These are phyloP conservation scores for Eupithecia dodoneata DNA, from an alignment of 2,888 invertebrate genomes.

Conservation along the genomic window DNA sequence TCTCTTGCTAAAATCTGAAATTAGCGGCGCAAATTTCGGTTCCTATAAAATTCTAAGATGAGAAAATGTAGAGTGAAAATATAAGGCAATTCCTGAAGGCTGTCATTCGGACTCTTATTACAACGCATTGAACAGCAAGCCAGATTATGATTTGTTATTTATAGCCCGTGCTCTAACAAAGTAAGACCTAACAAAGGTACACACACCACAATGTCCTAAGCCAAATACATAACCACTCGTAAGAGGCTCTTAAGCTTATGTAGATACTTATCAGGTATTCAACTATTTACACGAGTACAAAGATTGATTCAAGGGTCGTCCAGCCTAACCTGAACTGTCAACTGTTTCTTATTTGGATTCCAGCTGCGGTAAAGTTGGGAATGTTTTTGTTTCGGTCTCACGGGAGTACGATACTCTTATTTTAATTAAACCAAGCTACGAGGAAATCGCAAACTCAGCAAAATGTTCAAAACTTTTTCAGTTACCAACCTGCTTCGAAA, in stretches of 20 bases:
- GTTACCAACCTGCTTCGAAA: slow-evolving; percentile 18
- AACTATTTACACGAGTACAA: slow-evolving; percentile 6
- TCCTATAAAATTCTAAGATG: neutral
- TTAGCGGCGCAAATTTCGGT: neutral
- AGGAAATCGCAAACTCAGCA: slow-evolving; percentile 15
- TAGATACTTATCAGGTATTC: slow-evolving; percentile 6
- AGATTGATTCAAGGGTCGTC: slow-evolving; percentile 14
- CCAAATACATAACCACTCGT: neutral
- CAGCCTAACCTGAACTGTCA: slow-evolving; percentile 12
- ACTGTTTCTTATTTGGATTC: slow-evolving; percentile 11
- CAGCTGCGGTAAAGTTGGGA: slow-evolving; percentile 12
- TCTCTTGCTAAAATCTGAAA: neutral
- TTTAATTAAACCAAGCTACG: slow-evolving; percentile 20
- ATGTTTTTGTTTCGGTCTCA: slow-evolving; percentile 15
- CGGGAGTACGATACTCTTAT: slow-evolving; percentile 9
- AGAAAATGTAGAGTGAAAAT: neutral
- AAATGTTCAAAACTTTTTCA: slow-evolving; percentile 20
- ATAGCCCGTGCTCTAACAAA: neutral
- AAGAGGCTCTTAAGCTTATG: slow-evolving; percentile 5
- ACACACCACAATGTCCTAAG: neutral
- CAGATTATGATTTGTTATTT: neutral
- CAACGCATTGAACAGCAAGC: neutral
- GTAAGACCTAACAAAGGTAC: neutral
- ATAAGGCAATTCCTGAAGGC: neutral
- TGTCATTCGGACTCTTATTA: neutral